Evolutionary conservation across 2,888 invertebrate species (phyloP).

Genomic region (Lymantria monacha): DNA sequence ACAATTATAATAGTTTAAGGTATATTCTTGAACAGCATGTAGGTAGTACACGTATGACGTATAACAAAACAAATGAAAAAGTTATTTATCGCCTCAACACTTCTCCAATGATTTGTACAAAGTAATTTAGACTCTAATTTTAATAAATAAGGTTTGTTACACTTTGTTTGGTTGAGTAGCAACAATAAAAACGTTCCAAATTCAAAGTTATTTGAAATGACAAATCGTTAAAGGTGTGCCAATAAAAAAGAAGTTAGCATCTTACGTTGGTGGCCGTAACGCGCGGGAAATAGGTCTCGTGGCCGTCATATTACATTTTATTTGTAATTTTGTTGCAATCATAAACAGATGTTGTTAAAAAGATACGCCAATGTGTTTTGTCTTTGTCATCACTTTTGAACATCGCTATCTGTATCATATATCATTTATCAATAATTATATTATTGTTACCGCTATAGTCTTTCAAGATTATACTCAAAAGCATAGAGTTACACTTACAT

Average conservation of each 20-base stretch:
- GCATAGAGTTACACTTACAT: too few species aligned
- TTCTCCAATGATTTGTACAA: constrained; percentile 27
- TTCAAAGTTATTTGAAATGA: constrained; percentile 75
- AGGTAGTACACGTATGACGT: constrained; percentile 29
- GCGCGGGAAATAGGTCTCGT: constrained; percentile 59
- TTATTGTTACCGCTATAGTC: too few species aligned
- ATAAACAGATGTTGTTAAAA: constrained; percentile 32
- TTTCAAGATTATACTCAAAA: too few species aligned
- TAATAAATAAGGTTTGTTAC: constrained; percentile 31
- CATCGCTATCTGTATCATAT: not conserved
- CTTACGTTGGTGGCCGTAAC: constrained; percentile 68
- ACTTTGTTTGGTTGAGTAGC: constrained; percentile 14
- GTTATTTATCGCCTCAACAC: constrained; percentile 66
- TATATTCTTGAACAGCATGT: constrained; percentile 17
- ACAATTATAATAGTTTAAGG: constrained; percentile 10
- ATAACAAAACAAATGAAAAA: constrained; percentile 52
- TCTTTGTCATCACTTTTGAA: constrained; percentile 10
- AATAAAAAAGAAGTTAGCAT: constrained; percentile 79
- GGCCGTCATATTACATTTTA: constrained; percentile 36
- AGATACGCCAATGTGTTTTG: constrained; percentile 16
- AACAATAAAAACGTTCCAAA: constrained; percentile 72
- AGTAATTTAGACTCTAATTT: constrained; percentile 19
- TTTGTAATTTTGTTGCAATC: constrained; percentile 35
- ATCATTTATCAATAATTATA: too few species aligned
- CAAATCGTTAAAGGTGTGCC: constrained; percentile 75